Evolutionary conservation across 2,113 vertebrate species (phyloP).

Genomic region (Chunga burmeisteri): DNA sequence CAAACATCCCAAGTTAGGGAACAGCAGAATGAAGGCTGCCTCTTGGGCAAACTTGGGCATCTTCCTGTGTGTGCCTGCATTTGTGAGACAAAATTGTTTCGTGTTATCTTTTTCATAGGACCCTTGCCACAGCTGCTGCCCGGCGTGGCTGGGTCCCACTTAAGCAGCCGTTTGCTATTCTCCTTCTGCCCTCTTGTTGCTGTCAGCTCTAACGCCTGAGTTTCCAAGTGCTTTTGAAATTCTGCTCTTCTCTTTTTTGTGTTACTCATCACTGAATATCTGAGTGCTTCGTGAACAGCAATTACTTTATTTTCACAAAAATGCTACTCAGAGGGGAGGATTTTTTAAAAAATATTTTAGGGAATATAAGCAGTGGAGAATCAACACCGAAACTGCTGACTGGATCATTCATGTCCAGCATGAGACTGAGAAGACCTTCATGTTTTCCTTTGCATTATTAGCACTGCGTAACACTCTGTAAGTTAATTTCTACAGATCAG

Average conservation of each 20-base stretch:
- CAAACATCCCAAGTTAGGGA: neutral
- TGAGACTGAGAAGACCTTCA: neutral
- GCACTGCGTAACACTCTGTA: neutral
- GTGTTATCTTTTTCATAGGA: neutral
- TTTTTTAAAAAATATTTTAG: neutral
- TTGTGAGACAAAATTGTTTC: neutral
- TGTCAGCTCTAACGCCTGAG: neutral
- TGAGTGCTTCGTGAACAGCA: neutral
- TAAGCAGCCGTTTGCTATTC: neutral
- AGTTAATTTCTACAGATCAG: neutral
- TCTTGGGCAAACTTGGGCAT: neutral
- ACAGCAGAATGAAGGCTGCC: neutral
- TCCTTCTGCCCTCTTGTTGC: neutral
- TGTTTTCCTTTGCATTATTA: neutral
- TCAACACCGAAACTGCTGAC: neutral
- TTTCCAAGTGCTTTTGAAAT: neutral
- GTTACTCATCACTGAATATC: neutral
- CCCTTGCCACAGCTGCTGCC: neutral
- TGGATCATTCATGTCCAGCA: neutral
- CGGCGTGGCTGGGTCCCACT: rapidly evolving
- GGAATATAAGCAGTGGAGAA: neutral
- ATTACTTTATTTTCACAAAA: neutral
- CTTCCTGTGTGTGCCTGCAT: neutral
- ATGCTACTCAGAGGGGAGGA: neutral
- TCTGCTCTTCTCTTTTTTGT: neutral